Base-by-base conservation (phyloP, 2,113 vertebrate genomes). In the Pachyramphus minor region DNA sequence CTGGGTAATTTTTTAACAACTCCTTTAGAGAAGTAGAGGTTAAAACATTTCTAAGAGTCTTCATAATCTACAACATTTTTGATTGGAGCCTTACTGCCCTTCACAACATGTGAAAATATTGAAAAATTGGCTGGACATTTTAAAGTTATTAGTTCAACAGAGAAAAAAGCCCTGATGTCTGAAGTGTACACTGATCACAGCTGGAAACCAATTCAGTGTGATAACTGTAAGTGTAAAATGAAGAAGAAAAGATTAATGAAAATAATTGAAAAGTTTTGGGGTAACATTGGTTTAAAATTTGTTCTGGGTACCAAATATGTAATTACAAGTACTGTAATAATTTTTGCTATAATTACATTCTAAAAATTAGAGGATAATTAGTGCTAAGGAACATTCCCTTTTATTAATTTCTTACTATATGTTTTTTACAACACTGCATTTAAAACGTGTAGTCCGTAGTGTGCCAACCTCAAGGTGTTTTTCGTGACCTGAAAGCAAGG, bases 141-240 rank as follows among this genome's bases (percentile, higher is more conserved):
- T 24, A 18, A 24, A 63, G 44, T 63, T 50, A 63, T 12, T 55
- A 47, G 28, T 58, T 93, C 31, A 79, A 41, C 10, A 49, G 72
- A 77, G 49, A 35, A 81, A 45, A 88, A 84, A 68, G 0, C 2
- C 7, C 23, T 76, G 31, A 33, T 75, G n/a, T 87, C 58, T 83
- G 49, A 77, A 84, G 39, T 28, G 13, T 84, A 31, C 5, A 16
- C 37, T 5, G 25, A 41, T 88, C n/a, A 76, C 58, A 87, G 92
- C 49, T 59, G 84, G 85, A 76, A 53, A 79, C 82, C 37, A 92
- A 28, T 76, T 93, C n/a, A 58, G 11, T 64, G 4, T 82, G 78
- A 73, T 92, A 88, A 90, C 55, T 52, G 30, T 63, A 79, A 87
- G n/a, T 86, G 42, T 95, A 79, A 92, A 92, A 93, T 67, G 39